Percentiles rank a stretch among this genome's conserved stretches.
Evolutionary conservation across 2,888 invertebrate genomes (phyloP).

Genomic region (Crepidodera aurea): DNA sequence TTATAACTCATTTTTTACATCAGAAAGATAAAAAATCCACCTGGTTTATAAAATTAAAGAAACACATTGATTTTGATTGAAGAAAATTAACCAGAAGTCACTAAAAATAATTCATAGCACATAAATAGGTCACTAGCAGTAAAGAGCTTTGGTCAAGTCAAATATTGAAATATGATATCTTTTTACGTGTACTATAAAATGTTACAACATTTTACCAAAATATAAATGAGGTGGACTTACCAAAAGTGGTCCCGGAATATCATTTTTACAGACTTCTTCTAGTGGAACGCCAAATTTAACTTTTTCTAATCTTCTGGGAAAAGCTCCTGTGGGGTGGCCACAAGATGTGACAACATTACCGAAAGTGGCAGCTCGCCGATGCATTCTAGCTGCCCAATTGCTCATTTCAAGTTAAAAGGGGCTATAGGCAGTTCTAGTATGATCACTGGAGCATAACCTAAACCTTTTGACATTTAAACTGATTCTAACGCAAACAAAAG

Average conservation of each 20-base stretch:
- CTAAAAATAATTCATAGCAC: conserved; percentile 4
- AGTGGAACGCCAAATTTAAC: conserved; percentile 94
- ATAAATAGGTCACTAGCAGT: conserved; percentile 17
- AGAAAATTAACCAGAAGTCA: conserved; percentile 1
- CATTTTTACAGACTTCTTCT: conserved; percentile 93
- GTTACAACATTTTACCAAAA: neutral
- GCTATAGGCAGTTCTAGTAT: conserved; percentile 34
- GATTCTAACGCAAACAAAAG: conserved; percentile 24
- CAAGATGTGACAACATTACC: conserved; percentile 92
- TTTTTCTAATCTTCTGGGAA: conserved; percentile 86
- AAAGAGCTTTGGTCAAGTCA: conserved; percentile 2
- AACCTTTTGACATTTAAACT: conserved; percentile 41
- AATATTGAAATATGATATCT: conserved; percentile 14
- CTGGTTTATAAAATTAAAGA: neutral
- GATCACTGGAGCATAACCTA: conserved; percentile 57
- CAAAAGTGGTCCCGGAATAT: conserved; percentile 91
- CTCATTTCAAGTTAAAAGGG: conserved; percentile 69
- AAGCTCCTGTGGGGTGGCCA: conserved; percentile 84
- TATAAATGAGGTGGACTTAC: conserved; percentile 66
- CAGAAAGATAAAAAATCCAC: neutral
- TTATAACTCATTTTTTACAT: neutral
- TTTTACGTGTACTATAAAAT: neutral
- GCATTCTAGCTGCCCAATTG: conserved; percentile 92
- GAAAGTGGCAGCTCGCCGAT: conserved; percentile 88
- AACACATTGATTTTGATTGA: neutral